Percentiles rank a stretch among this genome's conserved stretches.
These are phyloP conservation scores for Epinotia nisella DNA, from an alignment of 2,888 invertebrate species.

Conservation along the genomic window DNA sequence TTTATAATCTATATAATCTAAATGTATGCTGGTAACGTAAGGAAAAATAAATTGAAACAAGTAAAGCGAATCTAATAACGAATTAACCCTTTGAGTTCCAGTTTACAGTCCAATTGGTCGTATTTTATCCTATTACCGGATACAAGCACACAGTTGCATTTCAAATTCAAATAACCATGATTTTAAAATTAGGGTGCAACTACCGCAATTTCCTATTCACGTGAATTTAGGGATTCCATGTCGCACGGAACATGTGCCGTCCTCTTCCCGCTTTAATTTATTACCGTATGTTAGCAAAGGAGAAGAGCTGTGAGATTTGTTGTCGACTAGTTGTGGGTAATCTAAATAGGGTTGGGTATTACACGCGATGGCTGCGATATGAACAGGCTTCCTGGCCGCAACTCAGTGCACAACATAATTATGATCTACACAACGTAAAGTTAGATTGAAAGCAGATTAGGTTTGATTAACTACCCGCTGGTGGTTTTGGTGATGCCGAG, in stretches of 20 bases:
- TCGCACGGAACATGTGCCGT: background rate
- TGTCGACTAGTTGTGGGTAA: constrained; percentile 52
- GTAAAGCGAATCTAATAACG: background rate
- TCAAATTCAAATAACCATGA: constrained; percentile 29
- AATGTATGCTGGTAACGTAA: background rate
- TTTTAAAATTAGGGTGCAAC: constrained; percentile 22
- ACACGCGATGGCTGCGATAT: constrained; percentile 69
- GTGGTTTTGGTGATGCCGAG: constrained; percentile 57
- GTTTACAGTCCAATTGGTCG: constrained; percentile 18
- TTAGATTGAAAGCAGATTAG: constrained; percentile 74
- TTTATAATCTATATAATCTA: background rate
- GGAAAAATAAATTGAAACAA: background rate
- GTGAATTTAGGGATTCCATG: constrained; percentile 1
- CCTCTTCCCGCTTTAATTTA: constrained; percentile 19
- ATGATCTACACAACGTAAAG: constrained; percentile 70
- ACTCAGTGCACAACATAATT: constrained; percentile 75
- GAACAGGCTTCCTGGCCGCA: constrained; percentile 75
- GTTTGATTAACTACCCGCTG: constrained; percentile 69
- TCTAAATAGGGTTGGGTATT: constrained; percentile 55
- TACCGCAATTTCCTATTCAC: constrained; percentile 6
- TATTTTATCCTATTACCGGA: constrained; percentile 16
- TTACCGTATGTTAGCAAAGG: constrained; percentile 19
- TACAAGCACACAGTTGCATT: constrained; percentile 19
- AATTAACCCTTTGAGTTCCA: background rate
- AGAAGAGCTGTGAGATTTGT: constrained; percentile 44